A percentile compares a stretch with the other conserved stretches of the same genome.
phyloP scores from a whole-genome alignment of 2,113 vertebrate species.

The Takifugu bimaculatus region DNA sequence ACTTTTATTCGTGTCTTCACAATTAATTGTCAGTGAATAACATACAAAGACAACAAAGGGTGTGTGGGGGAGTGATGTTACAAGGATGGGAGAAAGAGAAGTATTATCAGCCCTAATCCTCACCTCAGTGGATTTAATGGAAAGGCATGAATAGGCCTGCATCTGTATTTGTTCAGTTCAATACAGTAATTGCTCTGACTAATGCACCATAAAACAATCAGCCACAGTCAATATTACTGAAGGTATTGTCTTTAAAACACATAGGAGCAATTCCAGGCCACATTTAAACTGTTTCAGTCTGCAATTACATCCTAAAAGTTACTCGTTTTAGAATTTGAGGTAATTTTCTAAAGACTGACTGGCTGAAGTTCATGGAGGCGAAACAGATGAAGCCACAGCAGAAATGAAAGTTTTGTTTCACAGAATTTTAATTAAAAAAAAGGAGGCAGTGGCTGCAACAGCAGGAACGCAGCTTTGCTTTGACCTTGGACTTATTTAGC shows the following conservation, averaged over 20 bases:
- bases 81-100: not conserved
- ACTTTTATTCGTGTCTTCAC: slow-evolving; percentile 22
- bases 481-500: not conserved
- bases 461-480: not conserved
- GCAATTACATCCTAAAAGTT: too few relatives aligned
- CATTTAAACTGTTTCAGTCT: too few relatives aligned
- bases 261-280: not conserved
- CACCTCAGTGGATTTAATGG: not conserved
- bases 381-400: not conserved
- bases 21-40: not conserved
- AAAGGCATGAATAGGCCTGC: not conserved
- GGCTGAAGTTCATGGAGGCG: not conserved
- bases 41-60: not conserved
- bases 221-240: not conserved
- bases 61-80: too few relatives aligned
- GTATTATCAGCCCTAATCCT: not conserved
- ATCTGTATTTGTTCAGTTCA: slow-evolving; percentile 1
- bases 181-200: not conserved
- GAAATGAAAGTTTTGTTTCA: not conserved
- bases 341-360: too few relatives aligned
- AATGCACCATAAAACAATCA: not conserved
- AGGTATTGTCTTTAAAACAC: not conserved
- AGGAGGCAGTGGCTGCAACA: not conserved
- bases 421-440: too few relatives aligned
- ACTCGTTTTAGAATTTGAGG: too few relatives aligned